Evolutionary conservation across 2,113 vertebrate species (phyloP).

Genomic region (Tragelaphus imberbis): DNA sequence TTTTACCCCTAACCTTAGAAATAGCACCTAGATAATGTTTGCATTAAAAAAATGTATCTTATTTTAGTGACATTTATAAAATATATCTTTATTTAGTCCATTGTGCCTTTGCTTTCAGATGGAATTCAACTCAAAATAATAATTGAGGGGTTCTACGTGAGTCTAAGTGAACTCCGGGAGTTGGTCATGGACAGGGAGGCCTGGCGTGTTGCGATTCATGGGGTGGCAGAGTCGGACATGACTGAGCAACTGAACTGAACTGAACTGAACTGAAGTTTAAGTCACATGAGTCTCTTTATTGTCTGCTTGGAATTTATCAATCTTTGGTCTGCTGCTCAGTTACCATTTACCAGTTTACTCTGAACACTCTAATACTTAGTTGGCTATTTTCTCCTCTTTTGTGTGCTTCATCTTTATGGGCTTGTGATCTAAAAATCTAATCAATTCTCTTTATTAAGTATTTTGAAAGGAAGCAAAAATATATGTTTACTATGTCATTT

Average conservation of each 20-base stretch:
- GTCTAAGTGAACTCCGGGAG: too few species aligned
- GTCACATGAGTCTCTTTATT: neutral
- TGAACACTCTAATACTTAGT: neutral
- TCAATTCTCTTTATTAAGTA: neutral
- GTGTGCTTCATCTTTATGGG: neutral
- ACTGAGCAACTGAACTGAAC: too few species aligned
- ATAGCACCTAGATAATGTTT: neutral
- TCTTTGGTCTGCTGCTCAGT: neutral
- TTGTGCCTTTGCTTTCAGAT: neutral
- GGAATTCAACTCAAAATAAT: neutral
- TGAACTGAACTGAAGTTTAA: neutral
- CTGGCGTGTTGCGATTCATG: too few species aligned
- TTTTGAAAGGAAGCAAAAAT: neutral
- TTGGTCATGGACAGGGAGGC: too few species aligned
- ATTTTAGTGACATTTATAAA: neutral
- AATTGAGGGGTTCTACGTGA: neutral
- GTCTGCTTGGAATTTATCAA: neutral
- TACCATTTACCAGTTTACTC: neutral
- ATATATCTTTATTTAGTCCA: neutral
- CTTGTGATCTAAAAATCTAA: neutral
- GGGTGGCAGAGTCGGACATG: too few species aligned
- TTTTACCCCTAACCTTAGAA: neutral
- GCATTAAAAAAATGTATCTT: neutral
- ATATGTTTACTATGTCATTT: neutral
- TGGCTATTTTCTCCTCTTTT: neutral